phyloP scores from a whole-genome alignment of 2,113 vertebrate species.

The Sphaerodactylus townsendi region DNA sequence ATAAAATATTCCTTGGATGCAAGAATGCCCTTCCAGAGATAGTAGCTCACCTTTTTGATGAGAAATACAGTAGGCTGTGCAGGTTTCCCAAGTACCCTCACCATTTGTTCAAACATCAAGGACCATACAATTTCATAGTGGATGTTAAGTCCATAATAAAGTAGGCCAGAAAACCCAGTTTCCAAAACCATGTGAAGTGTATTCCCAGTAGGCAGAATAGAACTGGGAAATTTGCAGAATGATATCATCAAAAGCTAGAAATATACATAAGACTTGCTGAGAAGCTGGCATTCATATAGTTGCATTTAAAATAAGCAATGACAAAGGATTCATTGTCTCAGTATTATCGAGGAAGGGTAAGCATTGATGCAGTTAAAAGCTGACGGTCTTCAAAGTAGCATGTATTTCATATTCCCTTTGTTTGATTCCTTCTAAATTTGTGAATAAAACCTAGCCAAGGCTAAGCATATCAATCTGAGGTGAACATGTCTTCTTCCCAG shows the following conservation, averaged over 20 bases:
- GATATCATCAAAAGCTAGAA: not conserved
- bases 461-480: too few relatives aligned
- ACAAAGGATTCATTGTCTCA: not conserved
- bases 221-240: not conserved
- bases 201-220: not conserved
- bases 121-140: not conserved
- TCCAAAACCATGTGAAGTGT: not conserved
- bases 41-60: not conserved
- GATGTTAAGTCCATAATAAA: not conserved
- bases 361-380: not conserved
- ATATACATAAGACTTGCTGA: not conserved
- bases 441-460: not conserved
- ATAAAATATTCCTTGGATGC: not conserved
- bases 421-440: not conserved
- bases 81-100: too few relatives aligned
- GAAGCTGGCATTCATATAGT: not conserved
- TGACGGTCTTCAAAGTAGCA: not conserved
- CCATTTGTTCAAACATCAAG: not conserved
- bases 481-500: too few relatives aligned
- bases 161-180: not conserved
- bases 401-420: not conserved
- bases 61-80: not conserved
- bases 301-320: not conserved
- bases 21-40: not conserved
- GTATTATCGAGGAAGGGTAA: not conserved